Percentiles rank a stretch among this genome's conserved stretches.
These are phyloP conservation scores for Spatulosminthurus flaviceps DNA, from an alignment of 2,888 invertebrate genomes.

Conservation along the genomic window DNA sequence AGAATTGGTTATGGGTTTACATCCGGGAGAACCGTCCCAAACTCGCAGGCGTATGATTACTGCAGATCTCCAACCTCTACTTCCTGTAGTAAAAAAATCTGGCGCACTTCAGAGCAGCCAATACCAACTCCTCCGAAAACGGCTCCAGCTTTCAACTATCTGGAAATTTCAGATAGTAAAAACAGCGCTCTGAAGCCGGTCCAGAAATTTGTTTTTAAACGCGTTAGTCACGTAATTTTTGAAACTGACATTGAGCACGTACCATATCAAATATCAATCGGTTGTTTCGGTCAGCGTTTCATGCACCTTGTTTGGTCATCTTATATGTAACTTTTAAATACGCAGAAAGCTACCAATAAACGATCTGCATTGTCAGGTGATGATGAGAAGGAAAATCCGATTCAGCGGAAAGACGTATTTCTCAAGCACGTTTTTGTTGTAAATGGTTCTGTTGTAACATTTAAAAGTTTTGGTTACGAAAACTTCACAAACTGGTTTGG, in stretches of 20 bases:
- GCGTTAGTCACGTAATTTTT: not conserved
- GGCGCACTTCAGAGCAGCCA: not conserved
- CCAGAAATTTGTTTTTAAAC: too few species aligned
- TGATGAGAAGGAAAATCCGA: not conserved
- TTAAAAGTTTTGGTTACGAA: slow-evolving; percentile 53
- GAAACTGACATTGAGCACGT: too few species aligned
- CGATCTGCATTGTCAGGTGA: not conserved
- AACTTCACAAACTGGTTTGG: slow-evolving; percentile 59
- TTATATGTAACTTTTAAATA: too few species aligned
- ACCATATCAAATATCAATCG: too few species aligned
- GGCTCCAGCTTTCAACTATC: not conserved
- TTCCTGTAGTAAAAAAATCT: not conserved
- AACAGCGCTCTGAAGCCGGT: too few species aligned
- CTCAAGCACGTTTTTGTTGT: slow-evolving; percentile 51
- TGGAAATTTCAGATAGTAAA: too few species aligned
- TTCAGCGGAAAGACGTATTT: not conserved
- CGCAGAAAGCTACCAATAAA: not conserved
- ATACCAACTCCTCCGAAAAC: not conserved
- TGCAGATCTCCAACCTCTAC: not conserved
- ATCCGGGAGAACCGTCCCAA: too few species aligned
- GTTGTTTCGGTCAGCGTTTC: too few species aligned
- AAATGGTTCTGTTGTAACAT: slow-evolving; percentile 52
- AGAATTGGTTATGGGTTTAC: not conserved
- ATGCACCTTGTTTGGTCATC: too few species aligned
- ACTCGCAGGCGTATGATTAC: too few species aligned